Conservation (phyloP, 2,888 invertebrate genomes). For the Chrysolina americana region DNA sequence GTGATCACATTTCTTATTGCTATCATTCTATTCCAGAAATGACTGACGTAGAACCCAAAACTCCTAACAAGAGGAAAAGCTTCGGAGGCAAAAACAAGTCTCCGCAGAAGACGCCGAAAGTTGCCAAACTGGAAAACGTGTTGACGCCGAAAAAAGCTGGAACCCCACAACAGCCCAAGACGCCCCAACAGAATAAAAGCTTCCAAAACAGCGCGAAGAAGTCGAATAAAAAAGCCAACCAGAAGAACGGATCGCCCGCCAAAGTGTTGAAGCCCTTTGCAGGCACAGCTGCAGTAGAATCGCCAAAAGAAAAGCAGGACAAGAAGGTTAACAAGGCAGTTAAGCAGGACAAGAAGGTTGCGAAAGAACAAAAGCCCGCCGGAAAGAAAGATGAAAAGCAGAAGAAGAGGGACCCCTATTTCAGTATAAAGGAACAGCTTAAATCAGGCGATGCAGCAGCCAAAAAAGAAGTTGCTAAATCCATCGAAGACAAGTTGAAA, state of each 20-base stretch:
- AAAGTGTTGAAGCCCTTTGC: conserved; percentile 28
- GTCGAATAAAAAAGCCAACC: conserved; percentile 24
- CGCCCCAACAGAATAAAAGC: conserved; percentile 26
- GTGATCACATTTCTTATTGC: neutral
- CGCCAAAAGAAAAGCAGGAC: conserved; percentile 11
- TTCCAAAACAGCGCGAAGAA: conserved; percentile 26
- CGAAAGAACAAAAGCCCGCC: neutral
- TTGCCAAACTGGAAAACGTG: conserved; percentile 39
- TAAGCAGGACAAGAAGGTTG: neutral
- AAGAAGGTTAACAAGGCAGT: neutral
- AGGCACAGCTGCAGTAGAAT: conserved; percentile 32
- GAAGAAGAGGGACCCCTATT: conserved; percentile 4
- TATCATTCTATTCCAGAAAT: conserved; percentile 29
- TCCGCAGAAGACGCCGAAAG: conserved; percentile 29
- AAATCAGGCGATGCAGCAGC: conserved; percentile 3
- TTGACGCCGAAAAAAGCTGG: conserved; percentile 20
- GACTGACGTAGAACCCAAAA: conserved; percentile 40
- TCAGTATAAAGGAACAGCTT: conserved; percentile 24
- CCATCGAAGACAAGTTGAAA: conserved; percentile 34
- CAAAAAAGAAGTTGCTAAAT: conserved; percentile 25
- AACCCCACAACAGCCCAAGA: conserved; percentile 29
- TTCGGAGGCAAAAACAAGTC: conserved; percentile 22
- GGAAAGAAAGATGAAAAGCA: conserved; percentile 1
- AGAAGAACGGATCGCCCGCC: conserved; percentile 18
- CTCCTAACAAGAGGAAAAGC: conserved; percentile 41